Evolutionary conservation across 2,797 vertebrate species (phyloP).

Genomic region (Echeneis naucrates): DNA sequence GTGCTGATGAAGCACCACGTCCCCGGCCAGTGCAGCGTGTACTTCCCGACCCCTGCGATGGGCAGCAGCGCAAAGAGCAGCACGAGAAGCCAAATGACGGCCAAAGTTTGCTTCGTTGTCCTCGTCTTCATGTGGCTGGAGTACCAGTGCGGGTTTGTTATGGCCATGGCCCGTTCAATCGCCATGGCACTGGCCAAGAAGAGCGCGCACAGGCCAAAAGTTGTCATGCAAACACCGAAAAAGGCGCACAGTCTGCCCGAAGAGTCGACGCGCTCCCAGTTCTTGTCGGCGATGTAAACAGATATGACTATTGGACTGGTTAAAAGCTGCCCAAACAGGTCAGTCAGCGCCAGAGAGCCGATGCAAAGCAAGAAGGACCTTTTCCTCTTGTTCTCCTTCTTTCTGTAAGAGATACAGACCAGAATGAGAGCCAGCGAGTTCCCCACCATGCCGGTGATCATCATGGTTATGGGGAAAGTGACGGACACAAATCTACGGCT

Average conservation of each 20-base stretch:
- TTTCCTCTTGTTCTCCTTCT: constrained; percentile 90
- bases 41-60: constrained; percentile 88
- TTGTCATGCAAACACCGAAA: constrained; percentile 95
- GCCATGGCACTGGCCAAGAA: constrained; percentile 96
- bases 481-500: constrained; percentile 88
- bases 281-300: constrained; percentile 87
- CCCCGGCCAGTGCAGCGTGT: constrained; percentile 93
- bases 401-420: constrained; percentile 89
- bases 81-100: constrained; percentile 86
- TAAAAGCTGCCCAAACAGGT: constrained; percentile 93
- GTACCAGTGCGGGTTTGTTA: constrained; percentile 95
- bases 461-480: constrained; percentile 92
- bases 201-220: constrained; percentile 94
- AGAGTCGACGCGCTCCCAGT: constrained; percentile 88
- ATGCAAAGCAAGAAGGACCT: constrained; percentile 95
- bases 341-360: constrained; percentile 92
- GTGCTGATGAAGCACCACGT: constrained; percentile 97
- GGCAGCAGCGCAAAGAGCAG: constrained; percentile 91
- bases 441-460: constrained; percentile 94
- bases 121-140: constrained; percentile 91
- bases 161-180: constrained; percentile 91
- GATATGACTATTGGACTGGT: constrained; percentile 95
- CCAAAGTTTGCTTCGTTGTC: constrained; percentile 86
- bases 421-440: constrained; percentile 93
- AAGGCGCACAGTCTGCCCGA: constrained; percentile 90